A percentile compares a stretch with the other conserved stretches of the same genome.
Conservation (phyloP, 2,797 vertebrate species). For the Alectoris magna region DNA sequence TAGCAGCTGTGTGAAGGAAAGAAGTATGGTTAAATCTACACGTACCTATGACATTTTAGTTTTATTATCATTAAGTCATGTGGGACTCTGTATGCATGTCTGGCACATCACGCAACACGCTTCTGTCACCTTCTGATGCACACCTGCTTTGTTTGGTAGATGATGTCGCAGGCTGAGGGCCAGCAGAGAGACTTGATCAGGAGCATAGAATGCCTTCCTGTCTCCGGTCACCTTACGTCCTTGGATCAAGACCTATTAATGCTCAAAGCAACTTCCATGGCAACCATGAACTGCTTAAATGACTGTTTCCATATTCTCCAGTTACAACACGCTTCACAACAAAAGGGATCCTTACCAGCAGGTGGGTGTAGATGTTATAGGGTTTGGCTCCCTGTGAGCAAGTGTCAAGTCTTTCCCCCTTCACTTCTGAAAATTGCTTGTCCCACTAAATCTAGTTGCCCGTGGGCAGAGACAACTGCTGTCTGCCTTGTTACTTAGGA, state of each 20-base stretch:
- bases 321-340: slow-evolving; percentile 92
- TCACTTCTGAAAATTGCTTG: background rate
- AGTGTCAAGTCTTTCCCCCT: background rate
- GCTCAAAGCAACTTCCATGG: slow-evolving; percentile 98
- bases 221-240: slow-evolving; percentile 88
- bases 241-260: slow-evolving; percentile 97
- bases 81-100: background rate
- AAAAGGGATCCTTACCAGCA: slow-evolving; percentile 85
- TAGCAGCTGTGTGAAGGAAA: background rate
- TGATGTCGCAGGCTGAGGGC: slow-evolving; percentile 96
- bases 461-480: background rate
- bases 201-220: slow-evolving; percentile 93
- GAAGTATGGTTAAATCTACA: background rate
- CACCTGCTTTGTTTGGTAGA: slow-evolving; percentile 81
- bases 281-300: slow-evolving; percentile 97
- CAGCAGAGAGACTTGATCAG: slow-evolving; percentile 95
- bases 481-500: background rate
- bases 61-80: background rate
- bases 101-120: background rate
- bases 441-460: background rate
- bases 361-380: slow-evolving; percentile 78
- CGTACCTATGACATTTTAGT: background rate
- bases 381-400: background rate
- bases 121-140: background rate
- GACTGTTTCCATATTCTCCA: slow-evolving; percentile 98